Percentiles rank a stretch among this genome's conserved stretches.
These are phyloP conservation scores for Octopus bimaculoides DNA, from an alignment of 1,140 invertebrate species.

Conservation along the genomic window DNA sequence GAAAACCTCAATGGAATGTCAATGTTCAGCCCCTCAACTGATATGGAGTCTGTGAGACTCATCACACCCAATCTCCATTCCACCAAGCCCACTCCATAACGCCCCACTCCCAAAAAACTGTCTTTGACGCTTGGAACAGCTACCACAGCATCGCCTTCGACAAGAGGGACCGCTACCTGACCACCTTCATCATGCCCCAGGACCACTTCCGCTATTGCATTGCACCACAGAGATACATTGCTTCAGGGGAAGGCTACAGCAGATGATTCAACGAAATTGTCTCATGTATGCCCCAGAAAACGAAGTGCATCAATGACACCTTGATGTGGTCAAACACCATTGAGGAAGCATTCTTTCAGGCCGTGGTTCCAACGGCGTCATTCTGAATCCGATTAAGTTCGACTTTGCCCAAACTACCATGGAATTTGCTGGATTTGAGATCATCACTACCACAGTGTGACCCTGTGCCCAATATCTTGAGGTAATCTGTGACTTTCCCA, in stretches of 20 bases:
- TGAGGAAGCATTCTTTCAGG: slow-evolving; percentile 25
- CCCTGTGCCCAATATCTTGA: slow-evolving; percentile 20
- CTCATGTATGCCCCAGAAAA: no score
- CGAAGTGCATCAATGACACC: slow-evolving; percentile 36
- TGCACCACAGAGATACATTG: slow-evolving; percentile 22
- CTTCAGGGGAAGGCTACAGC: slow-evolving; percentile 27
- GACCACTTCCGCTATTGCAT: slow-evolving; percentile 32
- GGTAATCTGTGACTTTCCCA: slow-evolving; percentile 24
- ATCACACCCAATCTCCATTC: slow-evolving; percentile 28
- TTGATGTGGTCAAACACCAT: slow-evolving; percentile 24
- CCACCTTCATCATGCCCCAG: slow-evolving; percentile 30
- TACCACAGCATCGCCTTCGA: slow-evolving; percentile 26
- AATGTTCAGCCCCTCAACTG: slow-evolving; percentile 30
- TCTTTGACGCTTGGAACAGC: slow-evolving; percentile 29
- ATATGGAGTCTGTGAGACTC: slow-evolving; percentile 24
- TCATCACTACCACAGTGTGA: slow-evolving; percentile 20
- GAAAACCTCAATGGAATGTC: slow-evolving; percentile 23
- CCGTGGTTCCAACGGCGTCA: slow-evolving; percentile 36
- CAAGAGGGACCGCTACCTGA: slow-evolving; percentile 25
- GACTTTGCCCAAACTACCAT: slow-evolving; percentile 29
- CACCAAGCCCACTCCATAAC: slow-evolving; percentile 25
- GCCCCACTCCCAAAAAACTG: slow-evolving; percentile 26
- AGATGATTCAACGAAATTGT: no score
- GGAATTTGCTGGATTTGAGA: slow-evolving; percentile 38
- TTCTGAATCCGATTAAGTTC: slow-evolving; percentile 41